Percentiles rank a stretch among this genome's conserved stretches.
These are phyloP conservation scores for Rutpela maculata DNA, from an alignment of 2,888 invertebrate genomes.

Conservation along the genomic window DNA sequence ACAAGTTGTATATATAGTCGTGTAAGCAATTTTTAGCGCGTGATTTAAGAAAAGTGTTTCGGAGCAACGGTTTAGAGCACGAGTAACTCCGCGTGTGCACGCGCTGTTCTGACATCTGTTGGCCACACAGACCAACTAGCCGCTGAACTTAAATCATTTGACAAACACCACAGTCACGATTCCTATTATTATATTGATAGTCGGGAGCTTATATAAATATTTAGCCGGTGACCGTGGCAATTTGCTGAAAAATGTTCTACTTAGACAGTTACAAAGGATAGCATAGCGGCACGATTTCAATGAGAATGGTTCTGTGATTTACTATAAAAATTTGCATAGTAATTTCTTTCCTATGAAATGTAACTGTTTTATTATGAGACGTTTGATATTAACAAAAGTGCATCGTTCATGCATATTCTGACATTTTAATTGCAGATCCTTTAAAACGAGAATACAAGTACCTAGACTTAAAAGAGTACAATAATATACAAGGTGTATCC, in stretches of 20 bases:
- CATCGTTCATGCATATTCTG: no score
- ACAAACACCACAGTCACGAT: conserved; percentile 40
- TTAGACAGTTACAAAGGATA: conserved; percentile 20
- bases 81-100: conserved; percentile 35
- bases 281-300: conserved; percentile 2
- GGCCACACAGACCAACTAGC: conserved; percentile 41
- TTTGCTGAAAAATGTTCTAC: conserved; percentile 25
- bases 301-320: not conserved
- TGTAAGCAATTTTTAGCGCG: conserved; percentile 34
- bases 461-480: no score
- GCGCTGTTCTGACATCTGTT: conserved; percentile 41
- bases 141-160: conserved; percentile 37
- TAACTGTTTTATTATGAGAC: no score
- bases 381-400: no score
- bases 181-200: conserved; percentile 38
- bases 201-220: conserved; percentile 37
- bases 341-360: not conserved
- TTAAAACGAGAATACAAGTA: no score
- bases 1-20: conserved; percentile 27
- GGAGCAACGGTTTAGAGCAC: conserved; percentile 35
- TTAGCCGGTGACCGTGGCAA: conserved; percentile 29
- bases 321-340: not conserved
- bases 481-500: no score
- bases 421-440: no score
- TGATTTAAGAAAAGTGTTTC: conserved; percentile 40